phyloP scores from a whole-genome alignment of 37 sponge, comb jelly and placozoan species.

The Oopsacas minuta region DNA sequence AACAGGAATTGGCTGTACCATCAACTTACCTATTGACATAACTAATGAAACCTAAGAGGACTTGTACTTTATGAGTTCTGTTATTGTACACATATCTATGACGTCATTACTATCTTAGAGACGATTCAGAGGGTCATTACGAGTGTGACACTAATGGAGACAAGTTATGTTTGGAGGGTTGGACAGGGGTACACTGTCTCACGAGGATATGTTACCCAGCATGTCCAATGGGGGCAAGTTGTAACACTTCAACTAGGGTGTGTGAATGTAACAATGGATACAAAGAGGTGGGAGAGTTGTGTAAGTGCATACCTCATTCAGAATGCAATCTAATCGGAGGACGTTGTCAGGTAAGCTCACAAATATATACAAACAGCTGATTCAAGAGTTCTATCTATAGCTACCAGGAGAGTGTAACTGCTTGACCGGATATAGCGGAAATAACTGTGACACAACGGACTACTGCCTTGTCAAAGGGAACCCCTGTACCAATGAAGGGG shows the following conservation, averaged over 20 bases:
- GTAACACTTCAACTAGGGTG: not conserved
- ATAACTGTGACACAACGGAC: not conserved
- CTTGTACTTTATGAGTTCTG: too few species aligned
- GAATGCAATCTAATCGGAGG: slow-evolving; percentile 6
- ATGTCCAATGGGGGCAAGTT: not conserved
- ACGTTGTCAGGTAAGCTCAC: not conserved
- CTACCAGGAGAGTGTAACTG: not conserved
- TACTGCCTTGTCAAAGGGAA: not conserved
- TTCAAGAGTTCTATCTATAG: too few species aligned
- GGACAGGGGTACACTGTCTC: not conserved
- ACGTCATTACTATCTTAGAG: not conserved
- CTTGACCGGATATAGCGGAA: not conserved
- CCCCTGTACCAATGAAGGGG: not conserved
- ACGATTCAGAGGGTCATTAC: not conserved
- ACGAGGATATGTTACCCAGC: not conserved
- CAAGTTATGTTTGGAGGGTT: not conserved
- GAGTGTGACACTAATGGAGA: not conserved
- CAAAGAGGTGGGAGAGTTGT: not conserved
- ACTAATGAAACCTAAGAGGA: too few species aligned
- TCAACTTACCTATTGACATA: too few species aligned
- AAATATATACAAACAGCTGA: not conserved
- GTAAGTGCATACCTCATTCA: not conserved
- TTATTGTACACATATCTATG: too few species aligned
- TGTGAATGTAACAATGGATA: not conserved
- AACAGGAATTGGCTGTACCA: not conserved